These are phyloP conservation scores for Riparia riparia DNA, from an alignment of 2,113 vertebrate species.

Conservation along the genomic window DNA sequence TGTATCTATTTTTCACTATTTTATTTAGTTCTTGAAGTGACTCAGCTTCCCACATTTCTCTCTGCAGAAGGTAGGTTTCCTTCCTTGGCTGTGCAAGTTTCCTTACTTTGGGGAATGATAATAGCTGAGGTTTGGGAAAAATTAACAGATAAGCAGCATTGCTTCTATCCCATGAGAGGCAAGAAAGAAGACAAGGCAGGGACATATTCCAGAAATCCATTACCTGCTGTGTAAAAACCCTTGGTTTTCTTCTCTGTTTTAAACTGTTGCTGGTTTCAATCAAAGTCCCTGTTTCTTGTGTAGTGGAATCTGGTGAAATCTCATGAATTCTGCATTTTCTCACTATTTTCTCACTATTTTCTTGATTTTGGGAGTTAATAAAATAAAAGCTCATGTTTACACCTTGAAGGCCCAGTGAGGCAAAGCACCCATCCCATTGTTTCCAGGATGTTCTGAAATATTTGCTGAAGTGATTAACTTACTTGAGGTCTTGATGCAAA, in stretches of 20 bases:
- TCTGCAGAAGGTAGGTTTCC: neutral
- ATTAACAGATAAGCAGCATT: neutral
- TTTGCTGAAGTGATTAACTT: neutral
- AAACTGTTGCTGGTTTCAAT: neutral
- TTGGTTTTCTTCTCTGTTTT: neutral
- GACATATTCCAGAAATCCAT: neutral
- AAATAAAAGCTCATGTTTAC: neutral
- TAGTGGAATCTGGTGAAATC: neutral
- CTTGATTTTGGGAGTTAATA: neutral
- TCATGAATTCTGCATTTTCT: neutral
- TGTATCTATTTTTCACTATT: constrained; percentile 28
- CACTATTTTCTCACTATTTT: neutral
- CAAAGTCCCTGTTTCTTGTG: neutral
- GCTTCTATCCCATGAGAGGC: neutral
- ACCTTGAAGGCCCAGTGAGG: neutral
- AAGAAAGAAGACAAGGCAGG: neutral
- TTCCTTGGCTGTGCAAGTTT: neutral
- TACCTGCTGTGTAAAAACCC: neutral
- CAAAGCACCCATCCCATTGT: neutral
- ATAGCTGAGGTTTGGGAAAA: neutral
- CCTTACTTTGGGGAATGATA: neutral
- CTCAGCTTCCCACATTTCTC: neutral
- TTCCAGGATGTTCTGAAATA: neutral
- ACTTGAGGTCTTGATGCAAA: neutral
- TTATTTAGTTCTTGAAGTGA: constrained; percentile 30